Evolutionary conservation across 2,888 invertebrate genomes (phyloP), one percentile per base, ranked within the genome.

Genomic region (Perizoma affinitatum): DNA sequence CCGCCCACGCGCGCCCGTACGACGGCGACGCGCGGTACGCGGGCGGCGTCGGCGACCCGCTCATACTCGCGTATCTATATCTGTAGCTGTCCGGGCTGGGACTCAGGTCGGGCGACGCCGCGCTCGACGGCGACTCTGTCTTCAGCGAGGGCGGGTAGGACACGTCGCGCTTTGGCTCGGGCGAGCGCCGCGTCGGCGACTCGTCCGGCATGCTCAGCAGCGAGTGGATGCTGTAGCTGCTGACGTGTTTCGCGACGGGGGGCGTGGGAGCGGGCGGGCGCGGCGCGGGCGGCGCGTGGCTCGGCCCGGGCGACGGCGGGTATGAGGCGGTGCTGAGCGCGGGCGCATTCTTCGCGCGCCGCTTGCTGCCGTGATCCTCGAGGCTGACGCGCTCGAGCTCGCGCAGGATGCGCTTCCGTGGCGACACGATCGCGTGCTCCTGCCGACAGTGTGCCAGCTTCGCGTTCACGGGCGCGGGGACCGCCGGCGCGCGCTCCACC

Each of bases 151-250:
- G 76, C 71, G 76, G 87, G 79, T 74, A 84, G 79, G 79, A 86
- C 74, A 86, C 79, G 83, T 93, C 71, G 90, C 85, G 86, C 75
- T 83, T 87, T 58, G 84, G 80, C 54, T 84, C 85, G 46, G 87
- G 86, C 61, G 86, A 84, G 58, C 83, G 80, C 61, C 89, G 76
- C 79, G 87, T 68, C 70, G 88, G 75, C 66, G 81, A 78, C 72
- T 90, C 92, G 70, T 92, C 92, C 42, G 93, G 83, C 94, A 95
- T 95, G 63, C 96, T 95, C 75, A 97, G 92, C 81, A 97, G 93
- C 67, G 97, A 96, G 79, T 96, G 96, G 84, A 97, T 97, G 91
- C 97, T 97, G 89, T 97, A 97, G 82, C 96, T 96, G 86, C 96
- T 95, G 69, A 94, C 93, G 75, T 94, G 88, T 72, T 88, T 88